Evolutionary conservation across 2,888 invertebrate species (phyloP).

Genomic region (Orchesellides sinensis): DNA sequence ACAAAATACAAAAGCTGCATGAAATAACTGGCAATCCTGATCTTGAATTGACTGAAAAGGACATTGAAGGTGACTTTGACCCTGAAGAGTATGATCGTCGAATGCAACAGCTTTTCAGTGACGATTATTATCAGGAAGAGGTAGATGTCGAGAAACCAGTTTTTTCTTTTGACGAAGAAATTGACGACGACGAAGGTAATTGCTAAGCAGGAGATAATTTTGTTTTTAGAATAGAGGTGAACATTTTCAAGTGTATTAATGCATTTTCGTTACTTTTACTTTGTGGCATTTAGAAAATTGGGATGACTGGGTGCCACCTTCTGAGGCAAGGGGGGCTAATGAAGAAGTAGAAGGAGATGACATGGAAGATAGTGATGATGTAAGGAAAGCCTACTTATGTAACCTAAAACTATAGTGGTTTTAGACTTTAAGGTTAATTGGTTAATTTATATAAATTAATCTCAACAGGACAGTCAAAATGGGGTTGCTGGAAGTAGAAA

Average conservation of each 20-base stretch:
- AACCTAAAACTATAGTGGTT: conserved; percentile 14
- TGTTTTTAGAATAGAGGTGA: too few relatives aligned
- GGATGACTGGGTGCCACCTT: conserved; percentile 80
- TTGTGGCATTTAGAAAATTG: conserved; percentile 83
- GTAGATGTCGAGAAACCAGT: conserved; percentile 88
- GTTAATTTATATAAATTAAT: too few relatives aligned
- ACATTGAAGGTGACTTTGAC: conserved; percentile 94
- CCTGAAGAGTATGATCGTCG: conserved; percentile 90
- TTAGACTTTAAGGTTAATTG: conserved; percentile 73
- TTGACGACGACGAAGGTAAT: conserved; percentile 66
- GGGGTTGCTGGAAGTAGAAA: background rate
- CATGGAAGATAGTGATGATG: too few relatives aligned
- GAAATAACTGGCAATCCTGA: conserved; percentile 91
- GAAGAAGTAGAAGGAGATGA: background rate
- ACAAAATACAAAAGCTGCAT: conserved; percentile 90
- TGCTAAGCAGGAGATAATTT: too few relatives aligned
- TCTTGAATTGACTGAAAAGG: conserved; percentile 83
- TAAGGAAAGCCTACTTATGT: too few relatives aligned
- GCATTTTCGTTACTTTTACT: background rate
- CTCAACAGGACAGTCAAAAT: too few relatives aligned
- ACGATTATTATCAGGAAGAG: conserved; percentile 88
- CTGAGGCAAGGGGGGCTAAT: conserved; percentile 75
- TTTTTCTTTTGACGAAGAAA: conserved; percentile 89
- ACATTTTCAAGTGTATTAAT: too few relatives aligned
- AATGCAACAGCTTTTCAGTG: conserved; percentile 92